Evolutionary conservation across 2,797 vertebrate species (phyloP).

Genomic region (Falco peregrinus): DNA sequence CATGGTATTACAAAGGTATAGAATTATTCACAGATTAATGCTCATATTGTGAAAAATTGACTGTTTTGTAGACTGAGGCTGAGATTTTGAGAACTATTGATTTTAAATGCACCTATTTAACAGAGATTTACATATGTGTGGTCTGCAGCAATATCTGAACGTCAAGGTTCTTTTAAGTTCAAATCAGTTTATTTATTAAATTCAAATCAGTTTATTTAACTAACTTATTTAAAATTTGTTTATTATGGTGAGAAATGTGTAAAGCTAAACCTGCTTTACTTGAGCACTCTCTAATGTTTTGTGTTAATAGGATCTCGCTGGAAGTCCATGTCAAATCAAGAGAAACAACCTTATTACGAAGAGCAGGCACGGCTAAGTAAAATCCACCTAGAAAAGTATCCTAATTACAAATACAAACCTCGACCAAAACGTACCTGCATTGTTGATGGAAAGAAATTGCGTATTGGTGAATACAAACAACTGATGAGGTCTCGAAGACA

Average conservation of each 20-base stretch:
- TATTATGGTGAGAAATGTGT: not conserved
- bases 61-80: not conserved
- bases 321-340: constrained; percentile 99
- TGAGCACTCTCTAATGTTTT: constrained; percentile 21
- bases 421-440: constrained; percentile 99
- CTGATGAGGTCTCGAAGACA: constrained; percentile 98
- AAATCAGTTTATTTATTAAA: not conserved
- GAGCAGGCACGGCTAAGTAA: constrained; percentile 99
- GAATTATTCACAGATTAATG: constrained; percentile 18
- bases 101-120: not conserved
- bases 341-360: constrained; percentile 98
- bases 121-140: not conserved
- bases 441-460: constrained; percentile 97
- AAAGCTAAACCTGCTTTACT: not conserved
- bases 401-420: constrained; percentile 99
- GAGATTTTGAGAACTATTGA: not conserved
- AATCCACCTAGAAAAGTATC: constrained; percentile 98
- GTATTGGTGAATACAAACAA: constrained; percentile 98
- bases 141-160: not conserved
- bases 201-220: not conserved
- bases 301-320: constrained; percentile 89
- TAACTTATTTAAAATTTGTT: not conserved
- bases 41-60: not conserved
- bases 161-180: not conserved
- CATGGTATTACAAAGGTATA: not conserved